These are phyloP conservation scores for Orientallactaga bullata DNA, from an alignment of 2,113 vertebrate genomes.

Conservation along the genomic window DNA sequence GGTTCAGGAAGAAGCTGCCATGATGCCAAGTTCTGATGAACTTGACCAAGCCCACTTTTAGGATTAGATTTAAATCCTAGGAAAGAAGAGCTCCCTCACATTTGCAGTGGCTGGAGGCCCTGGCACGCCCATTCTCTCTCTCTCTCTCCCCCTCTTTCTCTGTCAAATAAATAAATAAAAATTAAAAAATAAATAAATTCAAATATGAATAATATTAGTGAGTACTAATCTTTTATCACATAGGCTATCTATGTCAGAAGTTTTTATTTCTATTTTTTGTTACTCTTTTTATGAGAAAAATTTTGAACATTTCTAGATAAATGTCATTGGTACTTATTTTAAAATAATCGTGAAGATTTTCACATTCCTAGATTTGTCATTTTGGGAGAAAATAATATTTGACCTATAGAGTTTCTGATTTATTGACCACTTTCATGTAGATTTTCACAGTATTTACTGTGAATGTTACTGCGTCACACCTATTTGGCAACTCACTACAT, in stretches of 20 bases:
- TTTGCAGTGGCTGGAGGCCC: too few relatives aligned
- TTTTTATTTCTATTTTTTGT: neutral
- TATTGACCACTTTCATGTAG: neutral
- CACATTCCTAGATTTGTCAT: neutral
- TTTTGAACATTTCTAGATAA: neutral
- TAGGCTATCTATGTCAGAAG: neutral
- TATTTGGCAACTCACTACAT: neutral
- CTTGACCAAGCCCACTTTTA: neutral
- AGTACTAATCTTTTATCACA: neutral
- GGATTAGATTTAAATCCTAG: neutral
- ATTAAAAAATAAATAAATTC: neutral
- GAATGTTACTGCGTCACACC: too few relatives aligned
- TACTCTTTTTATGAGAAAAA: neutral
- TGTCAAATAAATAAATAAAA: too few relatives aligned
- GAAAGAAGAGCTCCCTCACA: too few relatives aligned
- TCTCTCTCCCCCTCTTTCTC: too few relatives aligned
- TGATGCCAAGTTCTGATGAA: too few relatives aligned
- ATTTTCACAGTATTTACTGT: neutral
- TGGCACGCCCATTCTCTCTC: too few relatives aligned
- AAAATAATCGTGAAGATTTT: neutral
- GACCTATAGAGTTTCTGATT: neutral
- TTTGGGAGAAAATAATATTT: slow-evolving; percentile 16
- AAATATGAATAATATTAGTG: neutral
- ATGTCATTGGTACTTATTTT: neutral
- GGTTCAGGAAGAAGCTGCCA: too few relatives aligned